phyloP scores from a whole-genome alignment of 2,888 invertebrate species.

The Pyrochroa serraticornis region DNA sequence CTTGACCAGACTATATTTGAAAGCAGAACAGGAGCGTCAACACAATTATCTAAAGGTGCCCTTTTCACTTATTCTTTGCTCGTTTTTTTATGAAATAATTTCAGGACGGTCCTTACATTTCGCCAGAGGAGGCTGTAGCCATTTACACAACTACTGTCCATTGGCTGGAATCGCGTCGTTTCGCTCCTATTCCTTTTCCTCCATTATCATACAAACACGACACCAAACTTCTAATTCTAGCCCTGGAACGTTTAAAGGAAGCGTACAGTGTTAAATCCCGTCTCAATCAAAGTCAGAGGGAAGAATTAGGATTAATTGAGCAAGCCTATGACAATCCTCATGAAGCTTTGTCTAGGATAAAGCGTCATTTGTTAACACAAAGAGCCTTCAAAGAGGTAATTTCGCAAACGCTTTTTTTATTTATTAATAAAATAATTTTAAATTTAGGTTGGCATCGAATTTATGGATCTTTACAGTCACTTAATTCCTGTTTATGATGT shows the following conservation, averaged over 20 bases:
- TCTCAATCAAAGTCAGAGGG: conserved; percentile 97
- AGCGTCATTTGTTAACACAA: conserved; percentile 97
- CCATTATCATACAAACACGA: conserved; percentile 99
- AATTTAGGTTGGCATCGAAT: conserved; percentile 84
- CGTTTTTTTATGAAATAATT: conserved; percentile 3
- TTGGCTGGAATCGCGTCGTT: conserved; percentile 97
- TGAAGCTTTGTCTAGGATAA: conserved; percentile 97
- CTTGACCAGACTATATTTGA: conserved; percentile 94
- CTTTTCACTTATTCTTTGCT: conserved; percentile 1
- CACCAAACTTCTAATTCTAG: conserved; percentile 96
- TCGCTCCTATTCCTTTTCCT: conserved; percentile 99
- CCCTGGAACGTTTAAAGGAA: conserved; percentile 94
- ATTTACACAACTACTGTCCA: conserved; percentile 99
- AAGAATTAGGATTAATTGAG: conserved; percentile 97
- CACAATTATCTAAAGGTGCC: conserved; percentile 95
- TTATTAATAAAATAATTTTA: too few species aligned
- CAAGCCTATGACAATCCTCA: conserved; percentile 99
- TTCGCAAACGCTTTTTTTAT: too few species aligned
- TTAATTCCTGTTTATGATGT: conserved; percentile 99
- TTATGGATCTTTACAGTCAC: conserved; percentile 99
- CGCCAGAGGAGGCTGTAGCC: conserved; percentile 99
- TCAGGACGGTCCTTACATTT: conserved; percentile 97
- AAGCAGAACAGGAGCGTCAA: conserved; percentile 98
- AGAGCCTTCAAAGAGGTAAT: conserved; percentile 93
- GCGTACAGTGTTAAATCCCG: conserved; percentile 97